Conservation (phyloP, 2,888 invertebrate species). For the Diaphora mendica region DNA sequence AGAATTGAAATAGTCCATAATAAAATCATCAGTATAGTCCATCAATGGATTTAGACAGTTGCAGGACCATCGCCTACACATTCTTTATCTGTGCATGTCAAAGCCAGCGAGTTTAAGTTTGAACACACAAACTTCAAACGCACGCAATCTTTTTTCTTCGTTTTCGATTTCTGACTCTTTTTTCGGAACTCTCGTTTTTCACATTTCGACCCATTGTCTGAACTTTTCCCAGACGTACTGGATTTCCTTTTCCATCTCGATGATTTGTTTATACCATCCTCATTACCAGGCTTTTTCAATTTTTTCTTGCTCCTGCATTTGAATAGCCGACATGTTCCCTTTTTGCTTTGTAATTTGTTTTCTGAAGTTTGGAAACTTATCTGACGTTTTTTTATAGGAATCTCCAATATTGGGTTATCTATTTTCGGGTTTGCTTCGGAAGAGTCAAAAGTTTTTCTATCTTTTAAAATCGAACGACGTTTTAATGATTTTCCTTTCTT, state of each 20-base stretch:
- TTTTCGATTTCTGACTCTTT: not conserved
- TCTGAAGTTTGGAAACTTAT: constrained; percentile 13
- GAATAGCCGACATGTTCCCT: constrained; percentile 4
- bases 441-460: not conserved
- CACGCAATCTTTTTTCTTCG: not conserved
- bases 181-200: not conserved
- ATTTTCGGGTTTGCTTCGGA: not conserved
- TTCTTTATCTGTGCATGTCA: not conserved
- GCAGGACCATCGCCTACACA: constrained; percentile 2
- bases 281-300: not conserved
- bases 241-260: constrained; percentile 1
- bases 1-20: not conserved
- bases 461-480: constrained; percentile 10
- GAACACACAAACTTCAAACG: constrained; percentile 5
- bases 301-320: constrained; percentile 7
- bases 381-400: not conserved
- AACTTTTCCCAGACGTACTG: constrained; percentile 4
- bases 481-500: not conserved
- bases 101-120: not conserved
- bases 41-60: not conserved
- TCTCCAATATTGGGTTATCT: not conserved
- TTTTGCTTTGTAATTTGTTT: constrained; percentile 11
- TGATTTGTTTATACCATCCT: not conserved
- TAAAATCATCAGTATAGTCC: not conserved
- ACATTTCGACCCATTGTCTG: not conserved